Evolutionary conservation across 2,113 vertebrate genomes (phyloP), one percentile per base, ranked within the genome.

Genomic region (Lepus europaeus): DNA sequence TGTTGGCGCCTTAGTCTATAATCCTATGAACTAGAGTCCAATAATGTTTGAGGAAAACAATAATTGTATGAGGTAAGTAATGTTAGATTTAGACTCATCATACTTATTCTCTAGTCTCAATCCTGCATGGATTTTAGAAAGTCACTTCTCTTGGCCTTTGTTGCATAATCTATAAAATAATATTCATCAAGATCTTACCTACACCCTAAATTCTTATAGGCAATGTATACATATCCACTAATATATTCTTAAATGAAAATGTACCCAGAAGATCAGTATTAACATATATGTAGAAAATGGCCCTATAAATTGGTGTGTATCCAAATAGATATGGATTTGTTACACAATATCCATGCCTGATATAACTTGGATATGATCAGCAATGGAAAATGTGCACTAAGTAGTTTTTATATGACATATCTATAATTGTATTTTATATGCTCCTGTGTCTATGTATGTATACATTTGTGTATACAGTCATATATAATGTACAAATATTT

Each of bases 271-370:
- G 7, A 9, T 66, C 16, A 45, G 29, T 33, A 51, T 73, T 19
- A 69, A 56, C 5, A 4, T 29, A 6, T 64, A 49, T 59, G 25
- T 72, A 36, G 3, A 56, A 0, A 4, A 36, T 1, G 0, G 29
- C 3, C 29, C 39, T 33, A 63, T 1, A 14, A 33, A 49, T 36
- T 13, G 73, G 7, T 17, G n/a, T 72, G 39, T 87, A 1, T 64
- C 11, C 68, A 3, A 79, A 64, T 70, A 31, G 25, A 14, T 12
- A 27, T 19, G 10, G 9, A 9, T 80, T 29, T 78, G 8, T 14
- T 70, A 39, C 25, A 33, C 31, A 69, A 51, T 59, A 39, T 8
- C 12, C 3, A 33, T 16, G 17, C 4, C 11, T 90, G 33, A 66
- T 14, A 7, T 61, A 66, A 51, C 4, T 78, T 69, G 9, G 1